These are phyloP conservation scores for Melanocharis versteri DNA, from an alignment of 2,113 vertebrate species.

Conservation along the genomic window DNA sequence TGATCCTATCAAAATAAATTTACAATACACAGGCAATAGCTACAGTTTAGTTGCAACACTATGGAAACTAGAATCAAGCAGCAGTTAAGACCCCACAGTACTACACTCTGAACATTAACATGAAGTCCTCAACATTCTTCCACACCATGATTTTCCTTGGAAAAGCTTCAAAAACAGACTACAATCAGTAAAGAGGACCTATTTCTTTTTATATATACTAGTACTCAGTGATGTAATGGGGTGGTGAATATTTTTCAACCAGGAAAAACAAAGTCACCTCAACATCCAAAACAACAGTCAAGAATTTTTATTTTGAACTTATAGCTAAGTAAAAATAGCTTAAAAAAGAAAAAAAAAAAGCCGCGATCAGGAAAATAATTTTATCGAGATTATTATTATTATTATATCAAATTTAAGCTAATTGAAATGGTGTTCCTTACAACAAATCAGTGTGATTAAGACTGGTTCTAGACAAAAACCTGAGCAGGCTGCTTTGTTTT, in stretches of 20 bases:
- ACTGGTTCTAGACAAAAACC: neutral
- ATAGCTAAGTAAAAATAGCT: neutral
- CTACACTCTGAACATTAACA: neutral
- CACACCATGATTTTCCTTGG: neutral
- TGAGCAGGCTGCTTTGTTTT: neutral
- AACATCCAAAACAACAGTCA: neutral
- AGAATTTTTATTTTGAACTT: neutral
- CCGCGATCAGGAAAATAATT: neutral
- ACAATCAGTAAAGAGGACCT: neutral
- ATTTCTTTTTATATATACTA: neutral
- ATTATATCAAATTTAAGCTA: neutral
- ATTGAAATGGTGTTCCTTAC: neutral
- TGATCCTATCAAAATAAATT: neutral
- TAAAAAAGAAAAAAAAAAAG: neutral
- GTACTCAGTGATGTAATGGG: neutral
- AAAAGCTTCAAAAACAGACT: neutral
- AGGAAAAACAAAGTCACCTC: neutral
- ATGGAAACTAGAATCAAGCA: neutral
- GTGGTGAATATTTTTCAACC: neutral
- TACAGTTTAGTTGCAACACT: neutral
- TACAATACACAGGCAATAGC: neutral
- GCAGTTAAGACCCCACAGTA: neutral
- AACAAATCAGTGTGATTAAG: neutral
- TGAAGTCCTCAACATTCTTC: neutral
- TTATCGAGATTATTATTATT: neutral